Base-by-base conservation (phyloP, 2,888 invertebrate species). In the Scrobipalpa atriplicella region DNA sequence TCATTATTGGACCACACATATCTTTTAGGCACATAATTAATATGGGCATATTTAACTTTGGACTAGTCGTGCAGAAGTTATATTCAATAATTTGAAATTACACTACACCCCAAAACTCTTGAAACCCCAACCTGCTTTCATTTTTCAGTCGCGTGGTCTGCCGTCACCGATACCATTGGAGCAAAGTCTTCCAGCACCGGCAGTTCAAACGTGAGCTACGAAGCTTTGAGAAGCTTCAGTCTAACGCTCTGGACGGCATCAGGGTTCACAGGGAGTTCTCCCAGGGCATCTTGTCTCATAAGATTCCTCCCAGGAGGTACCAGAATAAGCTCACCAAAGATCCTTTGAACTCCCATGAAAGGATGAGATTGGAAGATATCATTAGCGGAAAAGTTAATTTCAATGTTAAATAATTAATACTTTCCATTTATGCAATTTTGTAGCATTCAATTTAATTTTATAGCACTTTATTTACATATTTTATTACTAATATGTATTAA, bases 201-300 rank as follows among this genome's bases (percentile, higher is more conserved):
- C 95, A 95, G 73, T 93, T 95, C 72, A 93, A 94, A 86, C 92
- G 83, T 66, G 95, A 95, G 80, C 90, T 95, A 1, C 90, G 90
- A 72, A 92, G 92, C 72, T 94, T 95, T 73, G 94, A 95, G 80
- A 90, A 90, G 70, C 90, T 95, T 66, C 95, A 95, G 77, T 84
- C 93, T 8, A 94, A 93, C 74, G 95, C 95, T 0, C 77, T 95
- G 67, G 94, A 94, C 68, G 94, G 95, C 13, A 94, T 95, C 0
- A 86, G 94, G 76, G 93, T 95, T 13, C 95, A 95, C 75, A 84
- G 95, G 38, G 94, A 94, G 76, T 95, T 95, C 80, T 94, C 94
- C 60, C 90, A 92, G 73, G 93, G 93, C 52, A 90, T 93, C 58
- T 79, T 93, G n/a, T 93, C 94, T 5, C 93, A 94, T 70, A 84